Percentiles rank a stretch among this genome's conserved stretches.
phyloP scores from a whole-genome alignment of 2,113 vertebrate genomes.

The Sceloporus undulatus region DNA sequence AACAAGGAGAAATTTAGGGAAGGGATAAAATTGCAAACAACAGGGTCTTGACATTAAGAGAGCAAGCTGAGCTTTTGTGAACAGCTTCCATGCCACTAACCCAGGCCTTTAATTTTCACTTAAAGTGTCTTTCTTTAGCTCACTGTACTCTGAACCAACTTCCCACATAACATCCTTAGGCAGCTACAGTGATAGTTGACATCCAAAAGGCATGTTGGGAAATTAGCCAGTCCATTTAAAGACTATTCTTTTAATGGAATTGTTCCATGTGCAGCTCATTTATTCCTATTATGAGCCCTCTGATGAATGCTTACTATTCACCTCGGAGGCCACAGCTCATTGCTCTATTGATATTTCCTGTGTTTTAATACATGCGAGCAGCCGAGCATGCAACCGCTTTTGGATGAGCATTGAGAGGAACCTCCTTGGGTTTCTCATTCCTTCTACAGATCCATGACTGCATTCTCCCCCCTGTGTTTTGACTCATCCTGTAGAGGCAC shows the following conservation, averaged over 20 bases:
- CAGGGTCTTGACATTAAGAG: neutral
- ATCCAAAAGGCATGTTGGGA: constrained; percentile 25
- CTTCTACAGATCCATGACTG: constrained; percentile 2
- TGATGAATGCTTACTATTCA: constrained; percentile 32
- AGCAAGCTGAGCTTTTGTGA: neutral
- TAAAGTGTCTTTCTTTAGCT: neutral
- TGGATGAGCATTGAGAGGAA: neutral
- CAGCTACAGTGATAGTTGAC: neutral
- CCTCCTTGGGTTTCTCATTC: neutral
- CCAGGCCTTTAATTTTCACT: neutral
- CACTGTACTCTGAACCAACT: neutral
- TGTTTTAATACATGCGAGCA: neutral
- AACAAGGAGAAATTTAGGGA: neutral
- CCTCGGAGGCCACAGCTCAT: constrained; percentile 28
- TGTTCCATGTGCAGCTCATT: constrained; percentile 38
- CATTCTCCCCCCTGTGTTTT: neutral
- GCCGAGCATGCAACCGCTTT: neutral
- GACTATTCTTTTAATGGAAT: neutral
- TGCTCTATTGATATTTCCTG: constrained; percentile 6
- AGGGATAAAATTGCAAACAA: neutral
- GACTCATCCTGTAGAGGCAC: neutral
- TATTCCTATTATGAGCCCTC: constrained; percentile 24
- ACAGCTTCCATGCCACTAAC: neutral
- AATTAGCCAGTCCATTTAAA: constrained; percentile 27
- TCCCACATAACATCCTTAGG: neutral